Conservation (phyloP, 30 jellyfish, hydroid and myxozoan species). For the Sanderia malayensis region DNA sequence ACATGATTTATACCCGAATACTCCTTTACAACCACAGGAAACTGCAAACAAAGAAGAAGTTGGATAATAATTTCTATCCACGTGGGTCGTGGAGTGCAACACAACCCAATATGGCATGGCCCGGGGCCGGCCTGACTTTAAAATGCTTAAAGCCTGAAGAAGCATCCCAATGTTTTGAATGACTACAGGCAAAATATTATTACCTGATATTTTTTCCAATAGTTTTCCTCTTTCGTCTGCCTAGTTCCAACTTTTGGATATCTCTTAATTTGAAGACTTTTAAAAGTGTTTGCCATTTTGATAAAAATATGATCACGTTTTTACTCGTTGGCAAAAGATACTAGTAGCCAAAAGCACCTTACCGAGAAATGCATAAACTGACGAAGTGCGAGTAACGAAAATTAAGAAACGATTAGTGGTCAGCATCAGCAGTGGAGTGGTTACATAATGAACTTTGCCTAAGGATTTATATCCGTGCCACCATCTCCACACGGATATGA, state of each 20-base stretch:
- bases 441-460: too few species aligned
- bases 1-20: slow-evolving; percentile 77
- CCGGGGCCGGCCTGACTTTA: neutral
- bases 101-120: neutral
- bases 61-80: neutral
- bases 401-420: too few species aligned
- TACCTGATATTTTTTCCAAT: slow-evolving; percentile 54
- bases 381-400: too few species aligned
- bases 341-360: too few species aligned
- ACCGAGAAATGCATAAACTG: too few species aligned
- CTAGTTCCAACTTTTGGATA: slow-evolving; percentile 27
- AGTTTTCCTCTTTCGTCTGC: slow-evolving; percentile 9
- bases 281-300: slow-evolving; percentile 21
- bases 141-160: neutral
- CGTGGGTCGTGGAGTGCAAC: neutral
- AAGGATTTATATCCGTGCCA: too few species aligned
- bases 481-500: too few species aligned
- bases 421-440: too few species aligned
- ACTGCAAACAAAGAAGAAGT: slow-evolving; percentile 43
- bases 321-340: too few species aligned
- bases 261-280: slow-evolving; percentile 31
- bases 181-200: neutral
- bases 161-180: neutral
- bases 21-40: slow-evolving; percentile 84
- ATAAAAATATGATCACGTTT: too few species aligned